Base-by-base conservation (phyloP, 2,113 vertebrate genomes). In the Raja brachyura region DNA sequence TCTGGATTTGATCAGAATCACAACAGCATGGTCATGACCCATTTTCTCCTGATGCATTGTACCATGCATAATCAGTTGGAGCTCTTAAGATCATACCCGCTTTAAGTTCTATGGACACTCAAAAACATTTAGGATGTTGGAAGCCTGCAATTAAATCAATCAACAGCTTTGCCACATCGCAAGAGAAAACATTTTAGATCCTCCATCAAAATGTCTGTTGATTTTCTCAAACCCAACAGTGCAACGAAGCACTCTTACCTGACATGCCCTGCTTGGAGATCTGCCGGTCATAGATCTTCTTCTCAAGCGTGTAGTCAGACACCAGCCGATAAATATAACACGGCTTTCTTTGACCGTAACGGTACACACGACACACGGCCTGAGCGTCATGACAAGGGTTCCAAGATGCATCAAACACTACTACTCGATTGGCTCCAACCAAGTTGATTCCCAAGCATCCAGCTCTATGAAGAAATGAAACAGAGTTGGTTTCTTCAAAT, bases 251-350 rank as follows among this genome's bases (percentile, higher is more conserved):
- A 28, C 3, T 1, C 95, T 93, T 86, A 99, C 99, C 98, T 39
- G 98, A 99, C 99, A 99, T 99, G 95, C 98, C 98, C 96, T 99
- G 99, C 95, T 99, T 99, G 93, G 98, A 99, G 94, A 99, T 98
- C 95, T 99, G 99, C 93, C 99, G 96, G 94, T 99, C 99, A 73
- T 99, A 99, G 94, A 99, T 99, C 96, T 99, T 99, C 96, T 98
- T 99, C 96, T 99, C 99, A 88, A 99, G 95, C 56, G 98, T 99
- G 94, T 96, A 99, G 96, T 99, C 98, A 75, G 98, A 99, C 93
- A 99, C 98, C 31, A 99, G 96, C 4, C 99, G 97, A 95, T 99
- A 99, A 94, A 99, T 99, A 95, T 97, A 96, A 95, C 99, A 99
- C 0, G 98, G 97, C 94, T 99, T 99, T 96, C 95, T 98, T 96